Evolutionary conservation across 2,113 vertebrate species (phyloP).

Genomic region (Vidua chalybeata): DNA sequence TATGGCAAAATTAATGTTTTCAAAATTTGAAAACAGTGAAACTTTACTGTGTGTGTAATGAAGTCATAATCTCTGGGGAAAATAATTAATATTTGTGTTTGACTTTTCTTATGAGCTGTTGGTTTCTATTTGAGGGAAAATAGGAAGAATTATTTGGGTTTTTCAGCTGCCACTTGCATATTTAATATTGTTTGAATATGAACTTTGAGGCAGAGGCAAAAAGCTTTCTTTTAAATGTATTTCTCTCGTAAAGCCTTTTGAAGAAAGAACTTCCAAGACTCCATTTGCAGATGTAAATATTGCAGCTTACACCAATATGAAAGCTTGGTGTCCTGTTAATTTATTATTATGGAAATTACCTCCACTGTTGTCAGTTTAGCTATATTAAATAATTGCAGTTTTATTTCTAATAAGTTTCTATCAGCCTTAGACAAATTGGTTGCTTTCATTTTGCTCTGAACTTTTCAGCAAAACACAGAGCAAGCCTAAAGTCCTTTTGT

Average conservation of each 20-base stretch:
- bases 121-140: not conserved
- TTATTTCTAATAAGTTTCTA: not conserved
- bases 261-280: not conserved
- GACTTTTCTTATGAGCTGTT: not conserved
- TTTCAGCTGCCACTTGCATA: accelerated
- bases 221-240: not conserved
- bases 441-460: not conserved
- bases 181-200: not conserved
- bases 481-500: not conserved
- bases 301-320: not conserved
- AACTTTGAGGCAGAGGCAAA: not conserved
- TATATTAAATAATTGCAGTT: not conserved
- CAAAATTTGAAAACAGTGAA: not conserved
- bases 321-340: not conserved
- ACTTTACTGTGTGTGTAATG: not conserved
- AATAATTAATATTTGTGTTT: not conserved
- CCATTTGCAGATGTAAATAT: not conserved
- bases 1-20: not conserved
- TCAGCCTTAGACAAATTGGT: not conserved
- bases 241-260: not conserved
- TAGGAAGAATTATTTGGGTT: not conserved
- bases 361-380: not conserved
- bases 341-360: not conserved
- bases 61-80: not conserved
- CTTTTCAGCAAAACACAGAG: not conserved